Evolutionary conservation across 2,797 vertebrate species (phyloP), one percentile per base, ranked within the genome.

Genomic region (Darevskia nairensis): DNA sequence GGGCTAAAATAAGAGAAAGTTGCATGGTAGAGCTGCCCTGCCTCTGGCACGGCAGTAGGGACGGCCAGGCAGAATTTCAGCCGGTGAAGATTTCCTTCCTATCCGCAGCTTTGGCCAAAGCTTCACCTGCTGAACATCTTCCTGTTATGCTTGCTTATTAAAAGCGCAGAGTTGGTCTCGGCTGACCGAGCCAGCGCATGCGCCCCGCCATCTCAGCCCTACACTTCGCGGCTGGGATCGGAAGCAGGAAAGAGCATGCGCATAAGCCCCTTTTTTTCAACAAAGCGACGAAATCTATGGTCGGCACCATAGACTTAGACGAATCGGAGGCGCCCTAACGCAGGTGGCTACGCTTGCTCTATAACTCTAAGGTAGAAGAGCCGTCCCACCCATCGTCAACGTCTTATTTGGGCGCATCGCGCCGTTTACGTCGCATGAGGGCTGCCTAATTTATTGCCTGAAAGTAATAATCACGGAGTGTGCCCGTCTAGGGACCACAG

Each of bases 141-240:
- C 4, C 19, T 11, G 41, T 46, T 7, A 23, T 13, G 27, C 23
- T 15, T 27, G 32, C 35, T 10, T n/a, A 61, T 66, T 64, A 89
- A 98, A 94, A 90, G 97, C 96, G n/a, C n/a, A n/a, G n/a, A n/a
- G n/a, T n/a, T n/a, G n/a, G n/a, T n/a, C n/a, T n/a, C n/a, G 3
- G 50, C 50, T 50, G 64, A 97, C 97, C 93, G 97, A 98, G 39
- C 97, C 97, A 92, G 98, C 98, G 91, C 98, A 95, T 29, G 97
- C 97, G 75, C 97, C 97, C 95, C 96, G 97, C 86, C 3, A 3
- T 3, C 50, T 15, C 10, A 6, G 32, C 4, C 1, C 10, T 11
- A 13, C 3, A 27, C 25, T 2, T 19, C 6, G 1, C 6, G 3
- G 23, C 76, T 15, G n/a, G 35, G 59, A 23, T 7, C 29, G 23